Conservation (phyloP, 2,113 vertebrate species). For the Rhynchomys soricoides region DNA sequence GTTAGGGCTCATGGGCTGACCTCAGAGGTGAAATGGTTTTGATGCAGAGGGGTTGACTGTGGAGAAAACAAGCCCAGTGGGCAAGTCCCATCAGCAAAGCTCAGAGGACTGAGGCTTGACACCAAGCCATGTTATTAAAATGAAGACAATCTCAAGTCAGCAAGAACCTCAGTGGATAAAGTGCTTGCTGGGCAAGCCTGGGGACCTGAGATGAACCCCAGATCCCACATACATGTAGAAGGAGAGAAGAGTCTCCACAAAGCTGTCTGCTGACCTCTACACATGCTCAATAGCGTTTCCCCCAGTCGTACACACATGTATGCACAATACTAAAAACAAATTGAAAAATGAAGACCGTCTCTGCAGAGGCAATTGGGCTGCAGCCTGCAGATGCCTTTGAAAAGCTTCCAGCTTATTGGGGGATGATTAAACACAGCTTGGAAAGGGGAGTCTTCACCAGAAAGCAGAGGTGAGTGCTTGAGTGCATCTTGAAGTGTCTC, state of each 20-base stretch:
- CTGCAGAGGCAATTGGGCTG: background rate
- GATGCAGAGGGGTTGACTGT: background rate
- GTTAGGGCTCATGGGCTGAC: background rate
- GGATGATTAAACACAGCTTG: background rate
- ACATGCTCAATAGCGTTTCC: background rate
- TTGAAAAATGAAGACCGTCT: background rate
- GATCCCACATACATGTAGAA: background rate
- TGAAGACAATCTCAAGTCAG: background rate
- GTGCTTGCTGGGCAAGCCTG: background rate
- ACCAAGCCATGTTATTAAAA: background rate
- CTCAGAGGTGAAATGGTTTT: background rate
- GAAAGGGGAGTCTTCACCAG: background rate
- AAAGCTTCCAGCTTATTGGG: background rate
- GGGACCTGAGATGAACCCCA: background rate
- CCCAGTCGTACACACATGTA: background rate
- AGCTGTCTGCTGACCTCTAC: background rate
- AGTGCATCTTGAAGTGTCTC: rapidly evolving
- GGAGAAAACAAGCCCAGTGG: background rate
- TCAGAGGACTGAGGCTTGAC: background rate
- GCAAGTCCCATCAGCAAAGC: too few relatives aligned
- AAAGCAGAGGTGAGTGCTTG: rapidly evolving
- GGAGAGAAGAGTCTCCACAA: background rate
- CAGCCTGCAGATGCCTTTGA: background rate
- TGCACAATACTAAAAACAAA: background rate
- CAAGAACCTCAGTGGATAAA: background rate